These are phyloP conservation scores for Leptinotarsa juncta DNA, from an alignment of 2,888 invertebrate species.

Conservation along the genomic window DNA sequence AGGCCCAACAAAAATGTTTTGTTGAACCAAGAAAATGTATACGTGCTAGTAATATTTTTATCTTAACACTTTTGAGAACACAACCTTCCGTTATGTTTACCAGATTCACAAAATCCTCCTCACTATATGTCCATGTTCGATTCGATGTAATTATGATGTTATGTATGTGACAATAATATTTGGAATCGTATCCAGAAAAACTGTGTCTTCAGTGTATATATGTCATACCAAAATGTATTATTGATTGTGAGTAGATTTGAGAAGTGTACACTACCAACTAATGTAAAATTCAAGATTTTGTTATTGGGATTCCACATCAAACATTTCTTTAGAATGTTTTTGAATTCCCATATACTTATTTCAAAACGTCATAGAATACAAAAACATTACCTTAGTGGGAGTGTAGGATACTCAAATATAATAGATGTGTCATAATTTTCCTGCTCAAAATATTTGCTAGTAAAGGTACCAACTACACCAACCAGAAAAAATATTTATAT, in stretches of 20 bases:
- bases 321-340: no score
- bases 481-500: background rate
- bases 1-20: background rate
- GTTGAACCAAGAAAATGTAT: background rate
- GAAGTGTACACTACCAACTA: background rate
- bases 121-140: constrained; percentile 1
- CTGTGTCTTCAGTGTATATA: constrained; percentile 34
- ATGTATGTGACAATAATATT: constrained; percentile 9
- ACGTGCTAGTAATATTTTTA: background rate
- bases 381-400: background rate
- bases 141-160: constrained; percentile 5
- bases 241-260: constrained; percentile 19
- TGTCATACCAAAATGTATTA: constrained; percentile 26
- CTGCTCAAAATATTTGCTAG: background rate
- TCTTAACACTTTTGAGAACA: background rate
- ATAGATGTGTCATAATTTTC: background rate
- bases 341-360: no score
- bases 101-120: no score
- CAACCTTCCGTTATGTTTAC: no score
- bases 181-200: background rate
- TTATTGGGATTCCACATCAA: background rate
- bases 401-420: background rate
- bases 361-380: no score
- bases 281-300: background rate
- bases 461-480: background rate